Evolutionary conservation across 2,888 invertebrate species (phyloP).

Genomic region (Tetragonisca angustula): DNA sequence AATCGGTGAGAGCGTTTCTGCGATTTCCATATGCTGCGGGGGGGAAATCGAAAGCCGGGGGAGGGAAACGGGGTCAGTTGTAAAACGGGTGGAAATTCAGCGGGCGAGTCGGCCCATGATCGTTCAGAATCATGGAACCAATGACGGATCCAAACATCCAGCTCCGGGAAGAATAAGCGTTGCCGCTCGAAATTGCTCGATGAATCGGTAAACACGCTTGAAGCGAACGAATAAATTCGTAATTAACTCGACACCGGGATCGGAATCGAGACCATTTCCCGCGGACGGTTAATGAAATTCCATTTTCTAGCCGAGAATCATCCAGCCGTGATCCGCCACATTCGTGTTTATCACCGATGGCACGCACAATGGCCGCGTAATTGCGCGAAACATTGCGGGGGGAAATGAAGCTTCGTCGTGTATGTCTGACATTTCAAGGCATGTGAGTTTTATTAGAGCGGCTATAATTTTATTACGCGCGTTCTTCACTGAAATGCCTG

Average conservation of each 20-base stretch:
- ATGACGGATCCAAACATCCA: constrained; percentile 35
- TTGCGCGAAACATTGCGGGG: constrained; percentile 43
- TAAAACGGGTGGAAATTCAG: not conserved
- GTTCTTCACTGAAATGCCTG: not conserved
- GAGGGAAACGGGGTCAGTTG: not conserved
- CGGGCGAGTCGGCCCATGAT: not conserved
- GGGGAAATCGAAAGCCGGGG: not conserved
- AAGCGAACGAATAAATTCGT: constrained; percentile 52
- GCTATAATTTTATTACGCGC: not conserved
- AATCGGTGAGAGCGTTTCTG: constrained; percentile 74
- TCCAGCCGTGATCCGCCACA: constrained; percentile 30
- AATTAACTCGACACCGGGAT: constrained; percentile 56
- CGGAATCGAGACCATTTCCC: constrained; percentile 9
- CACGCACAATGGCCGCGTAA: constrained; percentile 40
- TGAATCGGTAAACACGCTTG: constrained; percentile 58
- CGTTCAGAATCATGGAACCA: not conserved
- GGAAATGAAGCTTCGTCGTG: not conserved
- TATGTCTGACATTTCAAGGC: not conserved
- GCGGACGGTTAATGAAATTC: constrained; percentile 56
- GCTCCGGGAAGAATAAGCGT: constrained; percentile 41
- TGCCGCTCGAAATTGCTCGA: constrained; percentile 41
- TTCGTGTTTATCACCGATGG: constrained; percentile 37
- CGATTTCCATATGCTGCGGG: not conserved
- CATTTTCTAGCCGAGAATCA: constrained; percentile 57
- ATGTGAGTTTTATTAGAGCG: constrained; percentile 3